Evolutionary conservation across 1,140 invertebrate species (phyloP).

Genomic region (Zophobas atratus): DNA sequence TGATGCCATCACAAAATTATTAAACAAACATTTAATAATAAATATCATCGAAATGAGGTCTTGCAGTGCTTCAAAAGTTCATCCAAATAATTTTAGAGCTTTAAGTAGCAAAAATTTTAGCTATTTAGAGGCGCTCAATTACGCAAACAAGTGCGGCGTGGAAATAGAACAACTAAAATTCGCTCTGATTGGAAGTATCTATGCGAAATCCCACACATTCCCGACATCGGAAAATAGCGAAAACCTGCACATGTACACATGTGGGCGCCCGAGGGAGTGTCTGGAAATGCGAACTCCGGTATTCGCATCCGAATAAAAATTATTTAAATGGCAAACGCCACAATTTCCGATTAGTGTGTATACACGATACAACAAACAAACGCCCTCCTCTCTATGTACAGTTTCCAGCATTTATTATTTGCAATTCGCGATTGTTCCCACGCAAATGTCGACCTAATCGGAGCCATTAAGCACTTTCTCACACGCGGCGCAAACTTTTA

Average conservation of each 20-base stretch:
- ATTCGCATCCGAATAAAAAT: conserved; percentile 4
- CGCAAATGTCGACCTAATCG: conserved; percentile 35
- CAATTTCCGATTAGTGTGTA: conserved; percentile 6
- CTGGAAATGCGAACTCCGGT: neutral
- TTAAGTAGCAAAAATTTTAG: no score
- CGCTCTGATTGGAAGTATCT: no score
- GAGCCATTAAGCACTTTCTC: conserved; percentile 35
- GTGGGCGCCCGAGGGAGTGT: conserved; percentile 8
- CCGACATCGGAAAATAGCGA: neutral
- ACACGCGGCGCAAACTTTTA: conserved; percentile 24
- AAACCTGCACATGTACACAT: neutral
- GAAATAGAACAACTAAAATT: no score
- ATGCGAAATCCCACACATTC: no score
- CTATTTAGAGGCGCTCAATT: no score
- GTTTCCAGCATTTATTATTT: conserved; percentile 38
- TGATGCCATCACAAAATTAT: no score
- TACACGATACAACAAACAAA: conserved; percentile 9
- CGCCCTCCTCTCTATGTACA: conserved; percentile 24
- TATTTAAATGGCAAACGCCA: conserved; percentile 3
- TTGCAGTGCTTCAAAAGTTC: no score
- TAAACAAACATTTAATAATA: no score
- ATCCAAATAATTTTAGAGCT: no score
- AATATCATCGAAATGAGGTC: no score
- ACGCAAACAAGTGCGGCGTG: no score
- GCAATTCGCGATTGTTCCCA: conserved; percentile 35